Evolutionary conservation across 2,797 vertebrate genomes (phyloP), one percentile per base, ranked within the genome.

Genomic region (Danionella dracula): DNA sequence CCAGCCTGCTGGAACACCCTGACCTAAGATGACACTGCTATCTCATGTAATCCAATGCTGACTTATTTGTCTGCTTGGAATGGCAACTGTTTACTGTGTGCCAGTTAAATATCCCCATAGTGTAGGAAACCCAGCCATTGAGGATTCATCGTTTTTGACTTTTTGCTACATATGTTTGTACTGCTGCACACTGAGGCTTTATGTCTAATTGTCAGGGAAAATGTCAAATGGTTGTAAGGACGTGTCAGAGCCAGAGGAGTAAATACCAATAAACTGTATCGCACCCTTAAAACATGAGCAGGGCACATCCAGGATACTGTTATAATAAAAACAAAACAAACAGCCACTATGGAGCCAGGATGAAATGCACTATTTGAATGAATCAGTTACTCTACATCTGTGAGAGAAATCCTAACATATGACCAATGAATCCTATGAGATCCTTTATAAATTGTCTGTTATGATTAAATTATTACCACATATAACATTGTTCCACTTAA

Each of bases 61-160:
- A 49, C 44, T 74, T 51, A 71, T 46, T 40, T 76, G 68, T 61
- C 67, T 72, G 35, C 29, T 54, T 60, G 12, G 19, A 64, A 35
- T 40, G 32, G 31, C 40, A 73, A 68, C 53, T 63, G 32, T 56
- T 37, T 12, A 53, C 29, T 44, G 38, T 23, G 27, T 64, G 38
- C 15, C 49, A 70, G 49, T 19, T 66, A 17, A 27, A 54, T 50
- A 51, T 50, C 49, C 29, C 56, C 55, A 57, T 4, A 23, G 41
- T 35, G 61, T 54, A 29, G 19, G 8, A 50, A 66, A 35, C 41
- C 15, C 4, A 23, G 59, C 64, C 70, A 69, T 80, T 66, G 81
- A 80, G 74, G 79, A 72, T 78, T 77, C 65, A 78, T 83, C 79
- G 82, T 34, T 37, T 4, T 50, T 74, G 76, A 78, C 65, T 78